Evolutionary conservation across 2,888 invertebrate genomes (phyloP), one percentile per base, ranked within the genome.

Genomic region (Agriotes lineatus): DNA sequence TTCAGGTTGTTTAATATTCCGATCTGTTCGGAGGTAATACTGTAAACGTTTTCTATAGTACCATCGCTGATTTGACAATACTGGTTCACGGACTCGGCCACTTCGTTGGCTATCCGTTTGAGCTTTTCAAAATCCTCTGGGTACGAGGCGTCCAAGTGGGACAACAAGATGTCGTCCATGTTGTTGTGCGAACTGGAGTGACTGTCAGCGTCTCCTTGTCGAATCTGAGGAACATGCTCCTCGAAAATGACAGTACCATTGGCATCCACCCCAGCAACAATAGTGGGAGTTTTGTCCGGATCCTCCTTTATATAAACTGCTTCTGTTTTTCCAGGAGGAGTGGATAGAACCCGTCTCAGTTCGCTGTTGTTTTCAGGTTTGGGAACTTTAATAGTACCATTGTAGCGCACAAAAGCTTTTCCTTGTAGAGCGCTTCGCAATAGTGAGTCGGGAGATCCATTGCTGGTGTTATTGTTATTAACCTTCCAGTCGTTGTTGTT

Each of bases 401-500:
- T 85, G 70, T 85, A 84, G 33, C 84, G 80, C 25, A 83, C 82
- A 67, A 83, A 83, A 33, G 85, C 89, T 86, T 95, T 94, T 48
- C 95, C 95, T 82, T 95, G 95, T 72, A 95, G 87, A 7, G 95
- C 95, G 81, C 91, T 95, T 76, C 95, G 87, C 72, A 95, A 84
- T 72, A 95, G 84, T 25, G 94, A 94, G 80, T 94, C 94, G 16
- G 92, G 85, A 3, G 86, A 84, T 45, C 81, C 80, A 65, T 75
- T 76, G 22, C 60, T 69, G 10, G 72, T 70, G 20, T 69, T 71
- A 56, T 73, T 74, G 81, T 93, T 90, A 64, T 91, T 90, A 81
- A 92, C 87, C 81, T 92, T 93, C 92, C 93, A 93, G 82, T 94
- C 93, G 83, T 94, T 93, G 82, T 93, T 93, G 81, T 93, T 93